Base-by-base conservation (phyloP, 1,140 invertebrate species). In the Leptonema lineaticorne region DNA sequence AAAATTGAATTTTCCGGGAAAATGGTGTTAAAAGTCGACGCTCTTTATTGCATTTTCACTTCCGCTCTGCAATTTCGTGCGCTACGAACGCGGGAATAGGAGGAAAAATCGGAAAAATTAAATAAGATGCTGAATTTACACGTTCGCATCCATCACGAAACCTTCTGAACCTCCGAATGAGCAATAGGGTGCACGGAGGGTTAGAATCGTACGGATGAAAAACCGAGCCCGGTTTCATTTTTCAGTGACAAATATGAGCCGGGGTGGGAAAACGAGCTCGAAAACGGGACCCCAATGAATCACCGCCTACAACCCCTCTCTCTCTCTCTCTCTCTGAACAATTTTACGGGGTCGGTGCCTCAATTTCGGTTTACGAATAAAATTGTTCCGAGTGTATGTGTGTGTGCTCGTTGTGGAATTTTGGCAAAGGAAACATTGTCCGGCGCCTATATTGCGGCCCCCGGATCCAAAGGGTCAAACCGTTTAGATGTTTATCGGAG, bases 281-380 rank as follows among this genome's bases (percentile, higher is more conserved):
- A 24, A 20, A 53, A 53, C 24, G 22, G 22, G 50, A 1, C 22
- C 14, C 62, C 59, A n/a, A 50, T 64, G 62, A 64, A 64, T 64
- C 62, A 64, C 27, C 16, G 50, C 50, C 20, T 57, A 50, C 18
- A 50, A 4, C 37, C 37, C 37, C 2, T 41, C 9, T 11, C 37
- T 41, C 37, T 11, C 37, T 2, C 37, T 16, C 37, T 11, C 30
- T 11, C 30, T 11, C 5, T 41, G 37, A 30, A 37, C 58, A 37
- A 60, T 60, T 60, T 60, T 37, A 45, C 59, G 37, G 37, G 33
- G 37, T 27, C 37, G 29, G 59, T 22, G 59, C 33, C 59, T 62
- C 59, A 62, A 62, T 62, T 60, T 62, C 59, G 59, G 59, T 62
- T 62, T 45, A 24, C 59, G 45, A 62, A 62, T 62, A 62, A 62